A percentile compares a stretch with the other conserved stretches of the same genome.
Evolutionary conservation across 2,113 vertebrate species (phyloP).

Genomic region (Isichthys henryi): DNA sequence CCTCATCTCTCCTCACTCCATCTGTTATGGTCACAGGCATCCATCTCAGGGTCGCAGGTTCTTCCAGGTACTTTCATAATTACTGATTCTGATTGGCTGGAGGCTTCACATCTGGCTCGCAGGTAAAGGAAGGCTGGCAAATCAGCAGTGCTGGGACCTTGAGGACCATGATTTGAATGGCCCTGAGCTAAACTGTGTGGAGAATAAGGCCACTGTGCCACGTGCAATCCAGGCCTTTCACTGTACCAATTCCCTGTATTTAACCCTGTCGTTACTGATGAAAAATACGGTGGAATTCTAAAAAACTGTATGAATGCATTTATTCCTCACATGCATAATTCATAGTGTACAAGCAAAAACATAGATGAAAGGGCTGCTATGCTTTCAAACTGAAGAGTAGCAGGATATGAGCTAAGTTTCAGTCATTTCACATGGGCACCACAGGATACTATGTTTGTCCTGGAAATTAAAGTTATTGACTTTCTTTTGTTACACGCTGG

Average conservation of each 20-base stretch:
- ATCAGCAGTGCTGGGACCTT: not conserved
- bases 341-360: slow-evolving; percentile 25
- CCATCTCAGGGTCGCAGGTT: too few relatives aligned
- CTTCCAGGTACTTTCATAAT: too few relatives aligned
- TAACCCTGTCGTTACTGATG: slow-evolving; percentile 6
- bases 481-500: slow-evolving; percentile 18
- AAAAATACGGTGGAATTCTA: slow-evolving; percentile 24
- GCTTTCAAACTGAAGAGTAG: not conserved
- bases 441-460: slow-evolving; percentile 11
- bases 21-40: too few relatives aligned
- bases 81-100: not conserved
- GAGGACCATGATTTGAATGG: not conserved
- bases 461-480: slow-evolving; percentile 26
- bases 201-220: not conserved
- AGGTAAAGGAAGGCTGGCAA: not conserved
- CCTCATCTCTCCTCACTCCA: too few relatives aligned
- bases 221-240: slow-evolving; percentile 2
- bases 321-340: slow-evolving; percentile 43
- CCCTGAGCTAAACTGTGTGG: not conserved
- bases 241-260: slow-evolving; percentile 6
- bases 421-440: not conserved
- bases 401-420: not conserved
- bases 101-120: not conserved
- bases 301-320: slow-evolving; percentile 42
- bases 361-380: slow-evolving; percentile 11